A percentile compares a stretch with the other conserved stretches of the same genome.
Conservation (phyloP, 2,113 vertebrate species). For the Paramormyrops kingsleyae region DNA sequence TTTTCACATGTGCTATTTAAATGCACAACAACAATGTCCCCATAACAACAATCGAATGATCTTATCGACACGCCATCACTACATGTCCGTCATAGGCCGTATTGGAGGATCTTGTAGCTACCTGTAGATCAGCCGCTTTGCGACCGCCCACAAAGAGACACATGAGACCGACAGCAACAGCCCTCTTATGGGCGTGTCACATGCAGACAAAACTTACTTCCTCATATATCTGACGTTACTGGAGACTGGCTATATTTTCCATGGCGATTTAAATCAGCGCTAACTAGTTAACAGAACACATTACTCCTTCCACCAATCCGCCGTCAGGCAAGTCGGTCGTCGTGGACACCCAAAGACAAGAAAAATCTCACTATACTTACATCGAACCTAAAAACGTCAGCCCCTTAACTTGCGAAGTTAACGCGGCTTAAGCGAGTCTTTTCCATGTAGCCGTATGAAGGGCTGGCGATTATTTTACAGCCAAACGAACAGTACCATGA, state of each 20-base stretch:
- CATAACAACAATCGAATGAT: not conserved
- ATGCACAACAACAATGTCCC: not conserved
- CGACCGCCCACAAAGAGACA: not conserved
- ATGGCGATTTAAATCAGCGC: not conserved
- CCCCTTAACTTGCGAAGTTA: not conserved
- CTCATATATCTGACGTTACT: not conserved
- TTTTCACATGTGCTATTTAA: not conserved
- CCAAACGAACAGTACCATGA: not conserved
- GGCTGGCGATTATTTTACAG: not conserved
- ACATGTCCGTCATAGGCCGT: not conserved
- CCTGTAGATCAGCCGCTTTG: not conserved
- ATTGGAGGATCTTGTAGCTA: not conserved
- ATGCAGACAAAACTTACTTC: not conserved
- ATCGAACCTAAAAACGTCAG: not conserved
- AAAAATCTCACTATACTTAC: not conserved
- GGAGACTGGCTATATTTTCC: not conserved
- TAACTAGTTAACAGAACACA: not conserved
- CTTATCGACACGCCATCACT: not conserved
- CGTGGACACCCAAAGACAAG: not conserved
- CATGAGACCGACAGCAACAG: not conserved
- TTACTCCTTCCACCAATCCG: not conserved
- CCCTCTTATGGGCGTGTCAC: not conserved
- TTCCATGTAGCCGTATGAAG: not conserved
- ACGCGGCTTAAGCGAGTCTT: not conserved
- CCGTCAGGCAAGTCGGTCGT: not conserved